phyloP scores from a whole-genome alignment of 2,888 invertebrate species.

The Archaeoteleia sp. region DNA sequence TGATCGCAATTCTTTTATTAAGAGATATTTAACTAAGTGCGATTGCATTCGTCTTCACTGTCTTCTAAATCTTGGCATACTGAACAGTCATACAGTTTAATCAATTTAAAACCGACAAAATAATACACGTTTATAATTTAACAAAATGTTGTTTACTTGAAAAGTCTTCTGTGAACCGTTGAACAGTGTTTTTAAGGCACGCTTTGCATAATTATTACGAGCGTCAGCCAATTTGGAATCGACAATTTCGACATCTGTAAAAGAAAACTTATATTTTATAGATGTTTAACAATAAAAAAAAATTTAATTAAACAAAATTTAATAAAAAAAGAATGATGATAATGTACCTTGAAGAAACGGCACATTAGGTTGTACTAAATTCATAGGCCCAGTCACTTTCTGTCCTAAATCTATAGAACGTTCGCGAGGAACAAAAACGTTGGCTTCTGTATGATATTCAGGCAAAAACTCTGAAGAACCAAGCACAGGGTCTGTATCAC shows the following conservation, averaged over 20 bases:
- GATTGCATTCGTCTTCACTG: too few relatives aligned
- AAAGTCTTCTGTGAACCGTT: conserved; percentile 73
- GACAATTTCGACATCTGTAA: conserved; percentile 70
- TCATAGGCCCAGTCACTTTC: conserved; percentile 64
- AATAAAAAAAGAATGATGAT: not conserved
- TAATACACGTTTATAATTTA: too few relatives aligned
- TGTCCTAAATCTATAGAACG: conserved; percentile 64
- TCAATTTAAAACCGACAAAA: not conserved
- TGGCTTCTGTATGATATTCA: conserved; percentile 69
- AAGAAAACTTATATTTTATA: conserved; percentile 4
- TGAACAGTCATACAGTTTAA: too few relatives aligned
- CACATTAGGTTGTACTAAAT: conserved; percentile 64
- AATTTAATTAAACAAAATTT: conserved; percentile 7
- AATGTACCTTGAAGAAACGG: conserved; percentile 68
- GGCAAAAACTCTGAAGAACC: conserved; percentile 68
- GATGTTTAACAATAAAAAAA: not conserved
- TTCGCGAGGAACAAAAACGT: conserved; percentile 70
- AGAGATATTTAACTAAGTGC: too few relatives aligned
- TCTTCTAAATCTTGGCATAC: too few relatives aligned
- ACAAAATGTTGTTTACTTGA: conserved; percentile 61
- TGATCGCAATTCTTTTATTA: too few relatives aligned
- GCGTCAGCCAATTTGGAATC: conserved; percentile 67
- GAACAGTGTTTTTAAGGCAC: conserved; percentile 71
- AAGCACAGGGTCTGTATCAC: conserved; percentile 70
- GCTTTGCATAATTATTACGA: conserved; percentile 70